These are phyloP conservation scores for Drosophila recens DNA, from an alignment of 2,888 invertebrate genomes.

Conservation along the genomic window DNA sequence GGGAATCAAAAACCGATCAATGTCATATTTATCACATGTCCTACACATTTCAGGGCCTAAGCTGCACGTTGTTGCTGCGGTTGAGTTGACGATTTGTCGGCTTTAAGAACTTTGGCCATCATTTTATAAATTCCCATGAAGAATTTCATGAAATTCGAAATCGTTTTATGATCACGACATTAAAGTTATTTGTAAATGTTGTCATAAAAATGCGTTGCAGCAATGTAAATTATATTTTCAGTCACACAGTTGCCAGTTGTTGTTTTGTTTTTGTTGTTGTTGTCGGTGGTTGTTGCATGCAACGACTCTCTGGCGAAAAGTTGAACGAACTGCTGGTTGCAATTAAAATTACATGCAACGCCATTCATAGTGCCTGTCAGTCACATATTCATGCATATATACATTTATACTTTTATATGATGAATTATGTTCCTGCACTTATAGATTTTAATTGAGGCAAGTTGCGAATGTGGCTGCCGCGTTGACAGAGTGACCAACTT, in stretches of 20 bases:
- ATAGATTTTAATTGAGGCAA: constrained; percentile 78
- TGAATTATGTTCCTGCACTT: constrained; percentile 42
- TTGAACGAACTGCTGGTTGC: constrained; percentile 77
- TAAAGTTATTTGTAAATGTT: constrained; percentile 57
- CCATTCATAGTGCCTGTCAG: constrained; percentile 54
- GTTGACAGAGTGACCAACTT: constrained; percentile 80
- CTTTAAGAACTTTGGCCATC: constrained; percentile 21
- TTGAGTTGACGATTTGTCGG: constrained; percentile 31
- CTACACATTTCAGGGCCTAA: constrained; percentile 22
- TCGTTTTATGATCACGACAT: constrained; percentile 22
- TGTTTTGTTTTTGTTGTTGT: constrained; percentile 3
- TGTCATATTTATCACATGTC: constrained; percentile 82
- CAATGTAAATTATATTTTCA: constrained; percentile 73
- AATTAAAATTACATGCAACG: constrained; percentile 74
- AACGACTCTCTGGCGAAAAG: constrained; percentile 29
- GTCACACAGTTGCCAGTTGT: constrained; percentile 32
- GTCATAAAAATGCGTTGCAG: constrained; percentile 64
- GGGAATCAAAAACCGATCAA: constrained; percentile 79
- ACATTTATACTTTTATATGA: constrained; percentile 24
- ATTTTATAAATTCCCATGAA: constrained; percentile 4
- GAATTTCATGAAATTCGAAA: background rate
- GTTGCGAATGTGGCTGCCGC: constrained; percentile 18
- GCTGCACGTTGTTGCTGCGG: constrained; percentile 25
- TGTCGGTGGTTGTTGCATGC: constrained; percentile 25
- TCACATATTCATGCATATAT: constrained; percentile 37